These are phyloP conservation scores for Porites cylindrica DNA, from an alignment of 92 coral and sea anemone species.

Conservation along the genomic window DNA sequence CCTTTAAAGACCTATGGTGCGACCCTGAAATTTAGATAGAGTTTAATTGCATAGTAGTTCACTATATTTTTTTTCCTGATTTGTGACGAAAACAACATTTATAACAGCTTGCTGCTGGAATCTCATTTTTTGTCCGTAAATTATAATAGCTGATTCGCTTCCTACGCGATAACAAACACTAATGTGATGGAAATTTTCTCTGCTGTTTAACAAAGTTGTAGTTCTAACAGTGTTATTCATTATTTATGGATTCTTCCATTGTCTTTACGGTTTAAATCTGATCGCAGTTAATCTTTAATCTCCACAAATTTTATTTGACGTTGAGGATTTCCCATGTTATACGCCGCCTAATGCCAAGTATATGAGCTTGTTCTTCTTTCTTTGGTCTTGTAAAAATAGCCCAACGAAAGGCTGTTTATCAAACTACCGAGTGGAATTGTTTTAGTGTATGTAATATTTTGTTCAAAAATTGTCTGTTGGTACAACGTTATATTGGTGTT, in stretches of 20 bases:
- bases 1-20: conserved; percentile 31
- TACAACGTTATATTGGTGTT: conserved; percentile 16
- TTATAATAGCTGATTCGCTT: neutral
- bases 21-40: conserved; percentile 51
- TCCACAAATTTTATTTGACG: conserved; percentile 14
- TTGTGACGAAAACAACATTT: conserved; percentile 12
- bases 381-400: neutral
- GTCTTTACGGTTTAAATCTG: conserved; percentile 67
- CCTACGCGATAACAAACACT: conserved; percentile 29
- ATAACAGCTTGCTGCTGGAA: conserved; percentile 7
- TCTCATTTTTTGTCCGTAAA: conserved; percentile 22
- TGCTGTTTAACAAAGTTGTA: conserved; percentile 55
- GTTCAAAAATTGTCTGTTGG: conserved; percentile 28
- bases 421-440: neutral
- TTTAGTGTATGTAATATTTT: neutral
- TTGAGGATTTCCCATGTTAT: conserved; percentile 22
- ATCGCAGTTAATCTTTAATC: conserved; percentile 83
- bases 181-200: conserved; percentile 41
- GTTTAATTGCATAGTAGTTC: conserved; percentile 33
- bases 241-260: conserved; percentile 85
- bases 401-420: neutral
- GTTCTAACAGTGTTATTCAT: conserved; percentile 74
- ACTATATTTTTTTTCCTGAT: conserved; percentile 17
- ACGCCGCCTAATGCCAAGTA: neutral
- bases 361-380: neutral